phyloP scores from a whole-genome alignment of 2,113 vertebrate genomes.

The Rhinopomastus cyanomelas region DNA sequence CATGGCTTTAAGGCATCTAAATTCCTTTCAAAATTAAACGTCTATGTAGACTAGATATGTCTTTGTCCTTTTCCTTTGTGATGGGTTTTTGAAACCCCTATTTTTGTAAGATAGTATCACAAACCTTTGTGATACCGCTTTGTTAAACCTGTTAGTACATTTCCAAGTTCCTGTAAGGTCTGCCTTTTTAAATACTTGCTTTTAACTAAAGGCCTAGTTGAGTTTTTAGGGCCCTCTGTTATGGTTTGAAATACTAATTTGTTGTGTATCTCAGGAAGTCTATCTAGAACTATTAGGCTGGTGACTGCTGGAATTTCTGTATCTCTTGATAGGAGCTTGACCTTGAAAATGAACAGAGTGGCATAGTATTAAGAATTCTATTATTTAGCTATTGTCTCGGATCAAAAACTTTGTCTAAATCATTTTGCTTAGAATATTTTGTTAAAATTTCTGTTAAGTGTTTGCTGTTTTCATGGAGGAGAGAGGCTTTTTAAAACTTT shows the following conservation, averaged over 20 bases:
- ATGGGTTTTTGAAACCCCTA: not conserved
- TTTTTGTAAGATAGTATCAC: not conserved
- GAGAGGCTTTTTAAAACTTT: not conserved
- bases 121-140: too few species aligned
- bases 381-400: not conserved
- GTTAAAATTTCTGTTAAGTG: not conserved
- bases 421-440: not conserved
- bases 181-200: not conserved
- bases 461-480: not conserved
- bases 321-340: not conserved
- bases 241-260: not conserved
- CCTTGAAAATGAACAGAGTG: not conserved
- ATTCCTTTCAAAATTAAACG: slow-evolving; percentile 4
- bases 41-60: not conserved
- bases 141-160: not conserved
- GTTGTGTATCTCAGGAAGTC: not conserved
- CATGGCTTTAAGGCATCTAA: slow-evolving; percentile 41
- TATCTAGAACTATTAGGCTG: not conserved
- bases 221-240: not conserved
- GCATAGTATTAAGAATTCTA: not conserved
- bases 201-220: not conserved
- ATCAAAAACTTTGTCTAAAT: not conserved
- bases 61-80: slow-evolving; percentile 17
- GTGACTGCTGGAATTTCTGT: not conserved
- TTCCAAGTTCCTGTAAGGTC: not conserved